A percentile compares a stretch with the other conserved stretches of the same genome.
These are phyloP conservation scores for Eucriotettix oculatus DNA, from an alignment of 2,888 invertebrate genomes.

Conservation along the genomic window DNA sequence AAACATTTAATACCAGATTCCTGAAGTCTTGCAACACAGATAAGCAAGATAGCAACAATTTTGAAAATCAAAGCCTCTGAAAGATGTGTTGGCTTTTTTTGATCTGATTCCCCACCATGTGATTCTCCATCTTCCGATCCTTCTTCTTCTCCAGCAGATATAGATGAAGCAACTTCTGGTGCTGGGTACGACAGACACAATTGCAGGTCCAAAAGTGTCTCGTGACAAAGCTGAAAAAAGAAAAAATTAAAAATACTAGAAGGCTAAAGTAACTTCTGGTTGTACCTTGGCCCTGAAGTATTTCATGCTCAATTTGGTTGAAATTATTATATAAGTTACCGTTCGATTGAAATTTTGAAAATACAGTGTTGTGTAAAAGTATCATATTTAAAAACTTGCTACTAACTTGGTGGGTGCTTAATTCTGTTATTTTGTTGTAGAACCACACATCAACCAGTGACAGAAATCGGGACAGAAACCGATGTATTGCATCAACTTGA, in stretches of 20 bases:
- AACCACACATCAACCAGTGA: slow-evolving; percentile 45
- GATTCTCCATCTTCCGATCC: slow-evolving; percentile 13
- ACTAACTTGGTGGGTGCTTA: slow-evolving; percentile 35
- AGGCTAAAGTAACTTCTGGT: too few relatives aligned
- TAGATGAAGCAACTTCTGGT: slow-evolving; percentile 13
- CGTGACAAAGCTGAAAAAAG: slow-evolving; percentile 34
- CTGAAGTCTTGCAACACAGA: slow-evolving; percentile 61
- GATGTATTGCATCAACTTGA: slow-evolving; percentile 30
- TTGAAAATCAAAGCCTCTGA: slow-evolving; percentile 61
- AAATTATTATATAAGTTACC: too few relatives aligned
- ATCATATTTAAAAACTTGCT: background rate
- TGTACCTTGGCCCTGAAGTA: too few relatives aligned
- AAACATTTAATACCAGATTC: slow-evolving; percentile 24
- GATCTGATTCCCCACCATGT: slow-evolving; percentile 22
- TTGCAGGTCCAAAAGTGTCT: slow-evolving; percentile 54
- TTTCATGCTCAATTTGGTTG: too few relatives aligned
- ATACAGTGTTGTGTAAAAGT: background rate
- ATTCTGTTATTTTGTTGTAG: slow-evolving; percentile 38
- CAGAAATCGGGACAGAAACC: slow-evolving; percentile 36
- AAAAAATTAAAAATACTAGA: background rate
- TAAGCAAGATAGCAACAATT: slow-evolving; percentile 63
- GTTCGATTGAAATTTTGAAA: background rate
- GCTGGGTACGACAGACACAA: slow-evolving; percentile 35
- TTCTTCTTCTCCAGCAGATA: slow-evolving; percentile 30
- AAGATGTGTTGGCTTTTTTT: slow-evolving; percentile 36